Conservation (phyloP, 2,797 vertebrate genomes). For the Lates japonicus region DNA sequence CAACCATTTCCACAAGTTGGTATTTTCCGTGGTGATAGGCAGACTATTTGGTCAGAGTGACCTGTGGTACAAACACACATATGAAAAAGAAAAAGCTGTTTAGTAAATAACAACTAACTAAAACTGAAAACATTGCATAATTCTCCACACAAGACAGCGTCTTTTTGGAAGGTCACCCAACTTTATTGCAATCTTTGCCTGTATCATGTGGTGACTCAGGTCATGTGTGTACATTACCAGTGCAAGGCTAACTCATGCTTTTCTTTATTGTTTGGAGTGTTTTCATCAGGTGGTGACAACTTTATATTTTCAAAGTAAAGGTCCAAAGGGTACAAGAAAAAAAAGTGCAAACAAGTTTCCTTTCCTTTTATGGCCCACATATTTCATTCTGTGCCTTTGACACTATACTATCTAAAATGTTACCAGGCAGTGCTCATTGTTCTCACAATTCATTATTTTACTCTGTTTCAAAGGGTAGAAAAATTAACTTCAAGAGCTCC, state of each 20-base stretch:
- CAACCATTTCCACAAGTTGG: neutral
- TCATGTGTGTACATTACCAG: neutral
- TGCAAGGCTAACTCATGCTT: neutral
- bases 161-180: neutral
- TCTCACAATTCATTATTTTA: conserved; percentile 62
- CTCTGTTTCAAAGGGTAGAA: conserved; percentile 65
- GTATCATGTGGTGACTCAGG: neutral
- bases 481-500: conserved; percentile 58
- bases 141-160: neutral
- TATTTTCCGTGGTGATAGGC: neutral
- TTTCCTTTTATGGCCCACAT: conserved; percentile 23
- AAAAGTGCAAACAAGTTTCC: conserved; percentile 4
- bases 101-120: neutral
- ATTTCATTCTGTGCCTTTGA: conserved; percentile 53
- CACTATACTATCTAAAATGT: conserved; percentile 40
- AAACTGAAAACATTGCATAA: neutral
- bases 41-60: neutral
- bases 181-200: neutral
- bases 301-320: conserved; percentile 18
- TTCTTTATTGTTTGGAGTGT: neutral
- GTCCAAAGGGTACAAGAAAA: conserved; percentile 3
- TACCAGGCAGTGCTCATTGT: conserved; percentile 41
- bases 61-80: neutral
- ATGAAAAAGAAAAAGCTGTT: neutral
- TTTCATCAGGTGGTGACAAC: conserved; percentile 19